Evolutionary conservation across 64 coral and sea anemone genomes (phyloP).

Genomic region (Pocillopora damicornis): DNA sequence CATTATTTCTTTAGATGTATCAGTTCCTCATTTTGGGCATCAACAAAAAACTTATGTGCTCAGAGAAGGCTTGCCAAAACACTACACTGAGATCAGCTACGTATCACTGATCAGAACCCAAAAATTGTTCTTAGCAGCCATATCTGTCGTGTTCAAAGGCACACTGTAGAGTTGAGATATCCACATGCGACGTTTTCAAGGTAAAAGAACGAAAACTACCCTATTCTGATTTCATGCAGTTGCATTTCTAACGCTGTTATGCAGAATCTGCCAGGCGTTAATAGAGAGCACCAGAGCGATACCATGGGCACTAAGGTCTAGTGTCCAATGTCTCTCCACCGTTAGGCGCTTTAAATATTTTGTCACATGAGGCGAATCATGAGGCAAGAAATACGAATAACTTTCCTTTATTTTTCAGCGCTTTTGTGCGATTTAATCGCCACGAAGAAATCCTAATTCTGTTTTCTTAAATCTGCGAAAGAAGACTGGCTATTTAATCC

Average conservation of each 20-base stretch:
- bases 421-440: background rate
- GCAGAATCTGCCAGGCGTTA: background rate
- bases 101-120: too few relatives aligned
- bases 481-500: background rate
- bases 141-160: background rate
- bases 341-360: background rate
- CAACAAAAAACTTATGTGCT: too few relatives aligned
- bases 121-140: background rate
- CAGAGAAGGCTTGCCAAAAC: too few relatives aligned
- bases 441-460: background rate
- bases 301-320: background rate
- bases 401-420: background rate
- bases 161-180: background rate
- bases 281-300: background rate
- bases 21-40: too few relatives aligned
- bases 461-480: background rate
- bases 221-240: background rate
- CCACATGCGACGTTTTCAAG: background rate
- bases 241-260: background rate
- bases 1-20: background rate
- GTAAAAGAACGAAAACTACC: background rate
- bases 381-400: background rate
- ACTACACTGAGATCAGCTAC: too few relatives aligned
- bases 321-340: background rate
- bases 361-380: background rate